Conservation (phyloP, 2,888 invertebrate species). For the Callyntrura sp. region DNA sequence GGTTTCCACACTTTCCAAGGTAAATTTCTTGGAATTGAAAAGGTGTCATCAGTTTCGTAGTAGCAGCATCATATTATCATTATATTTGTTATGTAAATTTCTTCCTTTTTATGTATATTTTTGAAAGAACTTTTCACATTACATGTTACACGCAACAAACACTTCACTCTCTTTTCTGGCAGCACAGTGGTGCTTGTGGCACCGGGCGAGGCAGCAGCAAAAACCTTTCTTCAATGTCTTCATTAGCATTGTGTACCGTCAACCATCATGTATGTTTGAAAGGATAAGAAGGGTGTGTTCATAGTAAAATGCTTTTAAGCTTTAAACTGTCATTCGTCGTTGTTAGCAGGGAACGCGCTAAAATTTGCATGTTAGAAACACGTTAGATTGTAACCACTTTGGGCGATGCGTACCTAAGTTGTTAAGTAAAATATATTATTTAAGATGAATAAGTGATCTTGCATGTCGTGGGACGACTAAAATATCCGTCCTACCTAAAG, state of each 20-base stretch:
- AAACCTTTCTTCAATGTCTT: conserved; percentile 39
- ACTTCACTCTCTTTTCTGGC: neutral
- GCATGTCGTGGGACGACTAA: too few relatives aligned
- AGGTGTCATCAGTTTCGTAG: conserved; percentile 40
- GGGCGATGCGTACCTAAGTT: too few relatives aligned
- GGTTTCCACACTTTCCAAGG: conserved; percentile 1
- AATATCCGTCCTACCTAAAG: too few relatives aligned
- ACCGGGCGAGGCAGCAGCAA: conserved; percentile 9
- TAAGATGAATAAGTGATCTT: too few relatives aligned
- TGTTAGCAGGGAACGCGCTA: neutral
- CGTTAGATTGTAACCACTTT: neutral
- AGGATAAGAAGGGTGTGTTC: neutral
- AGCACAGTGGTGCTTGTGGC: neutral
- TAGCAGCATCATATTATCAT: conserved; percentile 33
- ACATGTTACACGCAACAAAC: conserved; percentile 24
- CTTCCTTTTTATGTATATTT: conserved; percentile 27
- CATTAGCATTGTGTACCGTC: conserved; percentile 48
- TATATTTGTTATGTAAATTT: conserved; percentile 44
- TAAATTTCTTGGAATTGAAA: conserved; percentile 50
- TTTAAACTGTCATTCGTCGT: conserved; percentile 24
- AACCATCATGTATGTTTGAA: neutral
- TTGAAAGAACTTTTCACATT: conserved; percentile 21
- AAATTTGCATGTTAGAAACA: neutral
- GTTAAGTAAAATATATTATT: too few relatives aligned
- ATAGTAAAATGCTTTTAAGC: conserved; percentile 13